These are phyloP conservation scores for Octopus bimaculoides DNA, from an alignment of 1,140 invertebrate species.

Conservation along the genomic window DNA sequence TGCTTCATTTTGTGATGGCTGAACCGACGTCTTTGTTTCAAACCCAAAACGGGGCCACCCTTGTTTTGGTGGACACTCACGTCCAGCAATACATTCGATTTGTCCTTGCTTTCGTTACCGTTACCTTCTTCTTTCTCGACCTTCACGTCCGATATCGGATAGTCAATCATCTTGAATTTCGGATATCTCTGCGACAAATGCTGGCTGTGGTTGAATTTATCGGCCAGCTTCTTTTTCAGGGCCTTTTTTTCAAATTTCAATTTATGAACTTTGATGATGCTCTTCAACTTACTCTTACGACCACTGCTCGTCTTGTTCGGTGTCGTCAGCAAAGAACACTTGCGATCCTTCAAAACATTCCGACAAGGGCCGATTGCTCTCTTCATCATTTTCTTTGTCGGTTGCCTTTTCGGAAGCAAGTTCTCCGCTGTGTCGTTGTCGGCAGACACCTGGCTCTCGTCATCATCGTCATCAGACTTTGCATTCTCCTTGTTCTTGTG, in stretches of 20 bases:
- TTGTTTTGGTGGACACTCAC: neutral
- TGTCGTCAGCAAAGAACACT: constrained; percentile 6
- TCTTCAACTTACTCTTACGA: constrained; percentile 7
- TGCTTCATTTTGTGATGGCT: constrained; percentile 6
- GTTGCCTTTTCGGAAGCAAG: neutral
- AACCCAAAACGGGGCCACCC: neutral
- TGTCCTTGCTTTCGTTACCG: constrained; percentile 16
- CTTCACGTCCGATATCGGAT: constrained; percentile 10
- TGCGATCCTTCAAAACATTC: constrained; percentile 3
- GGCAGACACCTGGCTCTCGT: neutral
- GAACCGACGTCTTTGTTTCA: neutral
- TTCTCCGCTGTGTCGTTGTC: too few species aligned
- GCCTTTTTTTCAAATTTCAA: neutral
- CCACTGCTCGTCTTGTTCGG: neutral
- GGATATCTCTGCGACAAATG: neutral
- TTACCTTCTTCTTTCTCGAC: constrained; percentile 14
- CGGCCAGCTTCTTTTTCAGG: neutral
- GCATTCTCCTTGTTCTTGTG: constrained; percentile 13
- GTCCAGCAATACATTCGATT: neutral
- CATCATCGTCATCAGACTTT: neutral
- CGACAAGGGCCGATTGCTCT: constrained; percentile 1
- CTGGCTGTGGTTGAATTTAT: neutral
- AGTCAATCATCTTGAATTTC: neutral
- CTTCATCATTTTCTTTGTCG: neutral
- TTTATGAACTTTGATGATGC: neutral